Evolutionary conservation across 2,113 vertebrate genomes (phyloP), one percentile per base, ranked within the genome.

Genomic region (Hiodon tergisus): DNA sequence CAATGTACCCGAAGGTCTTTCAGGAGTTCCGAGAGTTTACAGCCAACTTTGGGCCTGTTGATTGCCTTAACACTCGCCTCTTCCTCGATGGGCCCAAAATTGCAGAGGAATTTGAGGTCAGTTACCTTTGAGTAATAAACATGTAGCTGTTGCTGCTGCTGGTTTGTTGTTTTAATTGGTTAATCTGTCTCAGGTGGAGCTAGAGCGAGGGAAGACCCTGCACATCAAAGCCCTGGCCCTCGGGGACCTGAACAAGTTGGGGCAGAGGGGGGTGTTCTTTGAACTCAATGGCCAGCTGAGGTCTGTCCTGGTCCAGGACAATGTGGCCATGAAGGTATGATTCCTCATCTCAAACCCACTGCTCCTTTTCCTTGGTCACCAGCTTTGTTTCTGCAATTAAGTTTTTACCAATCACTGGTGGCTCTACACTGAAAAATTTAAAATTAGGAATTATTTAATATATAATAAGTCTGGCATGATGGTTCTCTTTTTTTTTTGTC

Each of bases 1-100:
- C 96, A 61, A 97, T 97, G 89, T 98, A 97, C 79, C 95, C 95
- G 0, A 94, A 96, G 3, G 96, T 97, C 54, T 98, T 94, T 81
- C 89, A 94, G 50, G 93, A 95, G 51, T 97, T 91, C 81, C 93
- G 94, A 75, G 91, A 95, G 0, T 98, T 98, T 72, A 91, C 92
- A 0, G 72, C 76, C 74, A 90, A 84, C 67, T 94, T 93, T 4
- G 82, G 84, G 1, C 83, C 93, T 0, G 86, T 94, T 3, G 89
- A 93, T 7, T 91, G 92, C 77, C 91, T 94, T 48, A 93, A 86
- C 76, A 93, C 93, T 0, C 90, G 92, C 10, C 91, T 94, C 73
- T 94, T 94, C 81, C 83, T 94, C 59, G 92, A 93, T 65, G 93
- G 93, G 0, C 93, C 93, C 70, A 86, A 88, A 74, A 92, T 94